Base-by-base conservation (phyloP, 2,113 vertebrate species). In the Zapornia atra region DNA sequence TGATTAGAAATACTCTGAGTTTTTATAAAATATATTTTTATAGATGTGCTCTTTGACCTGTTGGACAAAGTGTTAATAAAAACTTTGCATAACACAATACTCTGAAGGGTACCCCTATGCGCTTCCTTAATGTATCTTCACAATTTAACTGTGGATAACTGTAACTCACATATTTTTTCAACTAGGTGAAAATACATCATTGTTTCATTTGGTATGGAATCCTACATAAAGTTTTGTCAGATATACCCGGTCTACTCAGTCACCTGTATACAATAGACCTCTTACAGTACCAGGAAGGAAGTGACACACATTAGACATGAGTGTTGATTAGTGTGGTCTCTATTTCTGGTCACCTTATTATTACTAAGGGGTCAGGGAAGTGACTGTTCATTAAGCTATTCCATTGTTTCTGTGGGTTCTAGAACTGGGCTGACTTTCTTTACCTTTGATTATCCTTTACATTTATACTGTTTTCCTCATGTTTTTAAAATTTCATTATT, bases 51-150 rank as follows among this genome's bases (percentile, higher is more conserved):
- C 29, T 92, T 50, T 31, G 15, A 59, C 48, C 22, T 53, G 8
- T 42, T 68, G n/a, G 13, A 38, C 22, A 63, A 66, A 75, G 5
- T 17, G 9, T 34, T n/a, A 69, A 60, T 24, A 46, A 85, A 76
- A 75, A 20, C 3, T 22, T 86, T 0, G 0, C 4, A 8, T 40
- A 77, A 42, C 2, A 12, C 20, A 72, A 8, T 44, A 56, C 3
- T 36, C 12, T 69, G 33, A 79, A 57, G n/a, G 9, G 34, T 40
- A 76, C 9, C 10, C 26, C 10, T 82, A 34, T 28, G 19, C 77
- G 3, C 12, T 57, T 65, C 38, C 26, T 17, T 48, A 12, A 61
- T 33, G 15, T 11, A 12, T 31, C 26, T 75, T 66, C 36, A 53
- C 31, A 20, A 75, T 57, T 65, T 16, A 10, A 3, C 38, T 57